Conservation (phyloP, 2,113 vertebrate genomes). For the Lepidothrix coronata region DNA sequence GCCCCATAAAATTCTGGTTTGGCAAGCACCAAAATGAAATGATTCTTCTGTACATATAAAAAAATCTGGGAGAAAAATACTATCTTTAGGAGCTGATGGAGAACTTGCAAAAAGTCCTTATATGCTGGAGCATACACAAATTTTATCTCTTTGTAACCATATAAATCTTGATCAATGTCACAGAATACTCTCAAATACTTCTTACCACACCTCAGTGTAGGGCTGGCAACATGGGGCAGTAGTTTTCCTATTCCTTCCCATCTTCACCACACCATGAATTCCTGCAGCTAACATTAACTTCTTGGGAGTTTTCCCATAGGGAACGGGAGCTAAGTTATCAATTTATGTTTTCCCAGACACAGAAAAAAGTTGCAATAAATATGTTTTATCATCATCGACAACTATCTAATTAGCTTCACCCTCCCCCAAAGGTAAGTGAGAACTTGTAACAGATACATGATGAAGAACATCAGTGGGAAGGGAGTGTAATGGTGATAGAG, state of each 20-base stretch:
- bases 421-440: not conserved
- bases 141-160: not conserved
- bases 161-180: not conserved
- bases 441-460: conserved; percentile 27
- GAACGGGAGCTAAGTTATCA: not conserved
- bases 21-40: not conserved
- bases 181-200: not conserved
- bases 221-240: not conserved
- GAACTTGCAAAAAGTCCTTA: not conserved
- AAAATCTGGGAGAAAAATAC: not conserved
- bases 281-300: not conserved
- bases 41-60: not conserved
- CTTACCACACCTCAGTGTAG: not conserved
- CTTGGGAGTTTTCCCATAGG: not conserved
- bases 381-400: not conserved
- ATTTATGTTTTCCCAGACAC: not conserved
- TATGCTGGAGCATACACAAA: not conserved
- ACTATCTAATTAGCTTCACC: conserved; percentile 47
- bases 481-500: conserved; percentile 6
- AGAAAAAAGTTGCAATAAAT: not conserved
- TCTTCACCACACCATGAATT: not conserved
- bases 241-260: not conserved
- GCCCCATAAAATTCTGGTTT: not conserved
- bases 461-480: conserved; percentile 13
- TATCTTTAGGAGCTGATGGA: not conserved